These are phyloP conservation scores for Aptenodytes forsteri DNA, from an alignment of 2,113 vertebrate genomes.

Conservation along the genomic window DNA sequence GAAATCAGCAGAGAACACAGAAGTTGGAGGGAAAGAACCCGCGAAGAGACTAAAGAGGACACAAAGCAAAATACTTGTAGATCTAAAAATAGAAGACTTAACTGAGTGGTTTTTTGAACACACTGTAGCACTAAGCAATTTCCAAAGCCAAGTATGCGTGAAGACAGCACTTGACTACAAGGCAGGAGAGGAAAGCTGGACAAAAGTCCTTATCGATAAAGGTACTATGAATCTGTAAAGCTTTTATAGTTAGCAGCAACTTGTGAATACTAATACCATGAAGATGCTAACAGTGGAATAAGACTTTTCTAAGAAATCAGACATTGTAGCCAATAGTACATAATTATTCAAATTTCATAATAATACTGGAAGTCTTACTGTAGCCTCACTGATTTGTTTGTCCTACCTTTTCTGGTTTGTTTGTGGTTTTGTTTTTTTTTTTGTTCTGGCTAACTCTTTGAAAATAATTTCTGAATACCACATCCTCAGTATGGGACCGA, in stretches of 20 bases:
- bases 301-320: neutral
- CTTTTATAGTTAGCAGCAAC: neutral
- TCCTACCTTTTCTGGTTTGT: neutral
- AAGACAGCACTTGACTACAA: neutral
- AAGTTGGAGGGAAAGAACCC: neutral
- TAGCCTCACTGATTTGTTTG: neutral
- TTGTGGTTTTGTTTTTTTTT: neutral
- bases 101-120: neutral
- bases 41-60: neutral
- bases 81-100: neutral
- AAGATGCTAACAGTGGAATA: neutral
- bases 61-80: neutral
- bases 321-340: neutral
- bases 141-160: neutral
- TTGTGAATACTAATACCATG: neutral
- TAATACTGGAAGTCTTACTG: neutral
- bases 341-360: neutral
- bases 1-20: neutral
- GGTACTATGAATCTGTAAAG: neutral
- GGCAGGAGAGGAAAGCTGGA: neutral
- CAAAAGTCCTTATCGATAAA: neutral
- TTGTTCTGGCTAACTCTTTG: neutral
- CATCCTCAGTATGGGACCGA: neutral
- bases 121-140: neutral
- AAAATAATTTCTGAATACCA: neutral